phyloP scores from a whole-genome alignment of 2,888 invertebrate species.

The Branchellion lobata region DNA sequence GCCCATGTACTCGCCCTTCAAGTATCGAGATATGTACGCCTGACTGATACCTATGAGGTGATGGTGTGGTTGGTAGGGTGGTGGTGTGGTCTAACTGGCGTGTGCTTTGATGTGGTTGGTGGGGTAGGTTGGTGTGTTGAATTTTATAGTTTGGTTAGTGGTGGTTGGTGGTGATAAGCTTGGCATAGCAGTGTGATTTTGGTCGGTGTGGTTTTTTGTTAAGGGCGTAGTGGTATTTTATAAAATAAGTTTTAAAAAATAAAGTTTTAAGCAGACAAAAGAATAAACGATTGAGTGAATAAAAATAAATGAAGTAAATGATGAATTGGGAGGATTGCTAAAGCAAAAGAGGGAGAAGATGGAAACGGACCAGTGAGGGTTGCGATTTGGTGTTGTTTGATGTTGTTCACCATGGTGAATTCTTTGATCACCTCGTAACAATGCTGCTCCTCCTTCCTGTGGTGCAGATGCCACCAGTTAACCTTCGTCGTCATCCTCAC shows the following conservation, averaged over 20 bases:
- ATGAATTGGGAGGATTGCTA: not conserved
- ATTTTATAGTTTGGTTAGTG: too few relatives aligned
- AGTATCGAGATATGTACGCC: slow-evolving; percentile 64
- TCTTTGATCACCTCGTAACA: slow-evolving; percentile 63
- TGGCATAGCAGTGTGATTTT: too few relatives aligned
- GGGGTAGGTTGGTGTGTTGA: too few relatives aligned
- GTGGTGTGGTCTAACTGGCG: not conserved
- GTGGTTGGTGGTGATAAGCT: too few relatives aligned
- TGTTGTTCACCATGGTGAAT: slow-evolving; percentile 63
- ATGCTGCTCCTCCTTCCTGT: slow-evolving; percentile 46
- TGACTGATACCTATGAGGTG: slow-evolving; percentile 60
- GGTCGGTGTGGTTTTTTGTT: too few relatives aligned
- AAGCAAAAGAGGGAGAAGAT: not conserved
- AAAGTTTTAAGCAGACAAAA: too few relatives aligned
- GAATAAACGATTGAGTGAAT: not conserved
- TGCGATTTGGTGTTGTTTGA: slow-evolving; percentile 64
- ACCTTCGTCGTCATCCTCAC: too few relatives aligned
- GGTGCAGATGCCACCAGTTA: too few relatives aligned
- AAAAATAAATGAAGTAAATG: not conserved
- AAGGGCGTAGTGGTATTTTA: too few relatives aligned
- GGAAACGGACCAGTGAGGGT: slow-evolving; percentile 62
- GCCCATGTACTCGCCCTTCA: slow-evolving; percentile 64
- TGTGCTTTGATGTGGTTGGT: too few relatives aligned
- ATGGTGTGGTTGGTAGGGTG: too few relatives aligned
- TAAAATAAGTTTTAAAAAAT: too few relatives aligned